These are phyloP conservation scores for Tragelaphus buxtoni DNA, from an alignment of 2,113 vertebrate genomes.

Conservation along the genomic window DNA sequence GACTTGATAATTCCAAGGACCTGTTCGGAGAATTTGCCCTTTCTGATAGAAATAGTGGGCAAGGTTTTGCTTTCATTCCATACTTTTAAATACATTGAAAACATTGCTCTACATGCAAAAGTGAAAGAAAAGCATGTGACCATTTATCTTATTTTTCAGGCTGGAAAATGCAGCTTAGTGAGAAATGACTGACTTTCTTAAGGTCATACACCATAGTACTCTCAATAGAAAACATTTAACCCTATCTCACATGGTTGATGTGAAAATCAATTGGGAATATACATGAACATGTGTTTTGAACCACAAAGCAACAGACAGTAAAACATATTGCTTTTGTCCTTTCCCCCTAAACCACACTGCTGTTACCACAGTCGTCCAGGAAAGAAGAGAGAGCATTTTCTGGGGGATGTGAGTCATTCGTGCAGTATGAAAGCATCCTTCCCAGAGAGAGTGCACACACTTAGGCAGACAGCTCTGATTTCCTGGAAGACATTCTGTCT, in stretches of 20 bases:
- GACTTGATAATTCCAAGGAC: neutral
- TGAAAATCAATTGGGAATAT: slow-evolving; percentile 50
- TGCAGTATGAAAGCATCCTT: neutral
- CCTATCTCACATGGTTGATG: neutral
- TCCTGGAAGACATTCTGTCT: slow-evolving; percentile 43
- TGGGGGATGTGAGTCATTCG: slow-evolving; percentile 26
- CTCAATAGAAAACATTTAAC: slow-evolving; percentile 38
- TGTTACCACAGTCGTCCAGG: slow-evolving; percentile 30
- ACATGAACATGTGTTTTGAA: neutral
- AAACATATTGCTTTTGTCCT: slow-evolving; percentile 12
- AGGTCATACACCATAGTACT: neutral
- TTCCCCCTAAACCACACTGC: neutral
- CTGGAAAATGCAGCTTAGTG: neutral
- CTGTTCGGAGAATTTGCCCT: neutral
- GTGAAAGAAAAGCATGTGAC: neutral
- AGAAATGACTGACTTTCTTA: slow-evolving; percentile 9
- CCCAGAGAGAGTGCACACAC: neutral
- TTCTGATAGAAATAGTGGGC: neutral
- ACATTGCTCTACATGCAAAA: neutral
- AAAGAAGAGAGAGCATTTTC: slow-evolving; percentile 21
- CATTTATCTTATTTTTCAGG: neutral
- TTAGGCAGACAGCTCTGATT: slow-evolving; percentile 7
- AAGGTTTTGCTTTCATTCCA: neutral
- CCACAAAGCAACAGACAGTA: slow-evolving; percentile 30
- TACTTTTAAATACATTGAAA: neutral